Percentiles rank a stretch among this genome's conserved stretches.
Evolutionary conservation across 2,888 invertebrate genomes (phyloP).

Genomic region (Erpobdella octoculata): DNA sequence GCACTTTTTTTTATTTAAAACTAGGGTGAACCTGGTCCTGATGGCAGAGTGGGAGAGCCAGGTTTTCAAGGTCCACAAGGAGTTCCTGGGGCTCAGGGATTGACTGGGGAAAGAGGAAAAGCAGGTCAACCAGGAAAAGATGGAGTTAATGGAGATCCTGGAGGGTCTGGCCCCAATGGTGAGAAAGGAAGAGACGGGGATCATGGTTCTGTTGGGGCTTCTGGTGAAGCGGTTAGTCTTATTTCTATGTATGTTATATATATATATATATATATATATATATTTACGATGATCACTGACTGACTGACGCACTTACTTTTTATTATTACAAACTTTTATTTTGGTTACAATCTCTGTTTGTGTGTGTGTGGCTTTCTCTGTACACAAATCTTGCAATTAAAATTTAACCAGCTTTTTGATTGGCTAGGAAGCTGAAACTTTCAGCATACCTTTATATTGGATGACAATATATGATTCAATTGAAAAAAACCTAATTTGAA

Average conservation of each 20-base stretch:
- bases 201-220: conserved; percentile 19
- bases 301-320: neutral
- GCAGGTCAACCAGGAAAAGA: conserved; percentile 10
- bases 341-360: too few relatives aligned
- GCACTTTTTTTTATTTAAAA: neutral
- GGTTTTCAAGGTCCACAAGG: conserved; percentile 38
- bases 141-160: conserved; percentile 23
- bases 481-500: too few relatives aligned
- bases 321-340: too few relatives aligned
- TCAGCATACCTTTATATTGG: too few relatives aligned
- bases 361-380: too few relatives aligned
- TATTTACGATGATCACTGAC: neutral
- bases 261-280: neutral
- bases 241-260: conserved; percentile 30
- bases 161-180: conserved; percentile 33
- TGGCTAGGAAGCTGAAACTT: too few relatives aligned
- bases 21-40: conserved; percentile 25
- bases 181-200: conserved; percentile 30
- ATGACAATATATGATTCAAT: too few relatives aligned
- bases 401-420: too few relatives aligned
- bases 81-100: conserved; percentile 26
- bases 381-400: too few relatives aligned
- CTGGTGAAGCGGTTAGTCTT: conserved; percentile 24
- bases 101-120: conserved; percentile 26
- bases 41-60: conserved; percentile 40